Evolutionary conservation across 2,888 invertebrate genomes (phyloP).

Genomic region (Chloroclysta siterata): DNA sequence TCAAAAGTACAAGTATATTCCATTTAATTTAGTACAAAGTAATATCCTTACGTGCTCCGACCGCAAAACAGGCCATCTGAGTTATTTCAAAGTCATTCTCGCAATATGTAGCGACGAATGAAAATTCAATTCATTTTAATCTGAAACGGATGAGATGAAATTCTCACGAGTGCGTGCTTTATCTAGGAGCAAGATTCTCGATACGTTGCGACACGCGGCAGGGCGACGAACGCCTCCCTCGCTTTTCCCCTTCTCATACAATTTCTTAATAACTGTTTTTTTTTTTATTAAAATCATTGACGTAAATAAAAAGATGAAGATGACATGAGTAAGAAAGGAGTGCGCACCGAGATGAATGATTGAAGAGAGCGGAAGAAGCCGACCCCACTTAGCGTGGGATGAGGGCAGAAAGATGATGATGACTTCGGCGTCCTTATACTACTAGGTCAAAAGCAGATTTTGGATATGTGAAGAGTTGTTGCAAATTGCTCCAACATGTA

Average conservation of each 20-base stretch:
- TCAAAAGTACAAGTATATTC: slow-evolving; percentile 4
- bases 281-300: background rate
- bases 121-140: slow-evolving; percentile 73
- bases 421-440: too few relatives aligned
- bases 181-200: slow-evolving; percentile 64
- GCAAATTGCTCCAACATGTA: too few relatives aligned
- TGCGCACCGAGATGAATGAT: too few relatives aligned
- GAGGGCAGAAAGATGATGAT: too few relatives aligned
- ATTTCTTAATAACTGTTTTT: background rate
- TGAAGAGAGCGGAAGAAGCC: too few relatives aligned
- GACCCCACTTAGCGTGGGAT: too few relatives aligned
- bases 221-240: background rate
- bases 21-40: slow-evolving; percentile 22
- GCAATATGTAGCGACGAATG: slow-evolving; percentile 53
- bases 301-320: too few relatives aligned
- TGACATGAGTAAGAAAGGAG: too few relatives aligned
- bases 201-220: slow-evolving; percentile 44
- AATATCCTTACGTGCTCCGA: slow-evolving; percentile 27
- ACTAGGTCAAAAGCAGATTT: too few relatives aligned
- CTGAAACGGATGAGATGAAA: slow-evolving; percentile 69
- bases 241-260: background rate
- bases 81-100: slow-evolving; percentile 33
- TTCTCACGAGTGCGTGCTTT: slow-evolving; percentile 73
- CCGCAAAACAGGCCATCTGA: slow-evolving; percentile 24
- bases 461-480: too few relatives aligned